Conservation (phyloP, 1,140 invertebrate species). For the Penaeus indicus region DNA sequence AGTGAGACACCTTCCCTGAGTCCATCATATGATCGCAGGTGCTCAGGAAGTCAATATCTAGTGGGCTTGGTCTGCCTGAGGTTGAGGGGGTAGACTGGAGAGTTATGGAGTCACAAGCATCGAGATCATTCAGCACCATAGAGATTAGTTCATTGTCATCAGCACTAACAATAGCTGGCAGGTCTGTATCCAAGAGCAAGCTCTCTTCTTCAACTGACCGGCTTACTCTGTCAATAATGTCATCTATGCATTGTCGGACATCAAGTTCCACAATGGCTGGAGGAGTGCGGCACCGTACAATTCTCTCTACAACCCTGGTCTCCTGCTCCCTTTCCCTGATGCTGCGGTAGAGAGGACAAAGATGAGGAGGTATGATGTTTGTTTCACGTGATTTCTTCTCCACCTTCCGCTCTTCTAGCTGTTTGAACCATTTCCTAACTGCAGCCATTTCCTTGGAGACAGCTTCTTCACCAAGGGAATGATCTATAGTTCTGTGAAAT, state of each 20-base stretch:
- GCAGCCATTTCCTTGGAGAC: conserved; percentile 52
- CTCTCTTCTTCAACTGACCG: conserved; percentile 63
- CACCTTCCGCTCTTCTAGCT: conserved; percentile 61
- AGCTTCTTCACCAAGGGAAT: conserved; percentile 52
- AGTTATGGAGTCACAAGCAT: conserved; percentile 63
- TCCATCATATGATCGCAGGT: conserved; percentile 61
- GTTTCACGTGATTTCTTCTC: conserved; percentile 63
- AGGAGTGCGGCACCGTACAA: conserved; percentile 20
- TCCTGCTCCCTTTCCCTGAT: conserved; percentile 35
- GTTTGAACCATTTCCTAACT: conserved; percentile 64
- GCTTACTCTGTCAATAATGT: conserved; percentile 63
- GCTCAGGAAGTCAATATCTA: conserved; percentile 65
- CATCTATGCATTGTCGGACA: conserved; percentile 64
- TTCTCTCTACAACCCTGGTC: not conserved
- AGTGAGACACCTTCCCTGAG: conserved; percentile 61
- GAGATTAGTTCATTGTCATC: conserved; percentile 66
- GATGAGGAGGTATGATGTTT: conserved; percentile 65
- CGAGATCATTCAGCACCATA: conserved; percentile 66
- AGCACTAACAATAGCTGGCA: conserved; percentile 64
- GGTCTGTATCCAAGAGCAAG: conserved; percentile 58
- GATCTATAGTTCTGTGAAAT: conserved; percentile 63
- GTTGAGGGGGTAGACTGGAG: conserved; percentile 63
- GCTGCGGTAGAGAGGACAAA: conserved; percentile 64
- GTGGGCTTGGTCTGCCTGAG: conserved; percentile 65
- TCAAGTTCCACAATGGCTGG: conserved; percentile 56